Evolutionary conservation across 2,888 invertebrate genomes (phyloP).

Genomic region (Agonopterix arenella): DNA sequence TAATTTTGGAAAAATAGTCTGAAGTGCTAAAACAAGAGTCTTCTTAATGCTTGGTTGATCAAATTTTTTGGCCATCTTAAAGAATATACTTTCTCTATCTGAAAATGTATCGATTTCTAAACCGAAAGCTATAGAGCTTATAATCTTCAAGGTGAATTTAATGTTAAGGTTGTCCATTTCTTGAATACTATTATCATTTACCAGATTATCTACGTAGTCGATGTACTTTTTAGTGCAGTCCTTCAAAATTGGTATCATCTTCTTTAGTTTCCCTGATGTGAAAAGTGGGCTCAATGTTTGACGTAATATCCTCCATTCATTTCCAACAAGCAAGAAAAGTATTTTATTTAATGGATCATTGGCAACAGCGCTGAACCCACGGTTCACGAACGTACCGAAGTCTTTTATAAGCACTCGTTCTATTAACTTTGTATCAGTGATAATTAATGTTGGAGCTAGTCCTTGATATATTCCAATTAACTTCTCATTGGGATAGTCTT

Average conservation of each 20-base stretch:
- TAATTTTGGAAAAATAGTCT: neutral
- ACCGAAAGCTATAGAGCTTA: constrained; percentile 6
- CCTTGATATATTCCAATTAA: constrained; percentile 40
- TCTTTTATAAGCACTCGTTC: constrained; percentile 44
- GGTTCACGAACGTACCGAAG: constrained; percentile 36
- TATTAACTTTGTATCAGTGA: constrained; percentile 42
- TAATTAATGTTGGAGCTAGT: constrained; percentile 31
- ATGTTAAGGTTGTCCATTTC: constrained; percentile 20
- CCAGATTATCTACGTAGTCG: constrained; percentile 22
- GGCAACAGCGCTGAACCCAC: constrained; percentile 29
- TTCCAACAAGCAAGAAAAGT: constrained; percentile 33
- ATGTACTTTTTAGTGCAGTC: constrained; percentile 28
- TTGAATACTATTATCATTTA: constrained; percentile 14
- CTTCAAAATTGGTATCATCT: constrained; percentile 24
- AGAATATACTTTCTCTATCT: neutral
- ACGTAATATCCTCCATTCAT: constrained; percentile 34
- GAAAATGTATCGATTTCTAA: constrained; percentile 3
- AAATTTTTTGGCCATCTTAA: neutral
- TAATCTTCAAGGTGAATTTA: constrained; percentile 17
- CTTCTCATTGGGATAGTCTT: constrained; percentile 38
- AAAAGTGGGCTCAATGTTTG: constrained; percentile 36
- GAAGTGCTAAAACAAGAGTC: neutral
- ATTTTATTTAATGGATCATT: constrained; percentile 35
- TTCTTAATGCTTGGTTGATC: neutral
- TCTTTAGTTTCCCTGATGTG: constrained; percentile 37